Base-by-base conservation (phyloP, 1,140 invertebrate species). In the Sweltsa coloradensis region DNA sequence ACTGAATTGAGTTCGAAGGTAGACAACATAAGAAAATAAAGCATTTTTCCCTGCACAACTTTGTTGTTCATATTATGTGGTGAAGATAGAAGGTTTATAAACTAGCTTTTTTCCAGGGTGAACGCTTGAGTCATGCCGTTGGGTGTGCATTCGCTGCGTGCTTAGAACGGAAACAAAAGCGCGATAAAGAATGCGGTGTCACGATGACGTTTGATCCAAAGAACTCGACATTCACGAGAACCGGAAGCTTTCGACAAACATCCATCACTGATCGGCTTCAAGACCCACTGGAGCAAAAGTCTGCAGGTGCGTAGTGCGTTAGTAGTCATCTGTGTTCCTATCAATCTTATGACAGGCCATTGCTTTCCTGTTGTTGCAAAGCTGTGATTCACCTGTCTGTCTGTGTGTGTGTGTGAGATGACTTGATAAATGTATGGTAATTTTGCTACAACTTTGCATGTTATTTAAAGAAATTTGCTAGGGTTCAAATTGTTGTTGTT, bases 91-190 rank as follows among this genome's bases (percentile, higher is more conserved):
- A n/a, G n/a, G n/a, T n/a, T n/a, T n/a, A n/a, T n/a, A n/a, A n/a
- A n/a, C n/a, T n/a, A n/a, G n/a, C n/a, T 11, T 34, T 45, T 46
- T 62, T 59, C 6, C 54, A 87, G 83, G 96, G 96, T 39, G 96
- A 99, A 70, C 76, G 96, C 45, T 69, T 99, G 45, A 97, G 92
- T 59, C 96, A 99, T 69, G 96, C 96, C 1, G 97, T 99, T 25
- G 97, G 97, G 11, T 99, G 96, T 74, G 95, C 97, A 39, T 99
- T 99, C 72, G 89, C 93, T 42, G 89, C 95, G 11, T 99, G 97
- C 62, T 67, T 99, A 49, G 96, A 99, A 65, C 77, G 90, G 54
- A 99, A 99, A 68, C 93, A 98, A 65, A 87, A 92, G 54, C 73
- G 97, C 50, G 97, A 99, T 60, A 96, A 95, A 62, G 93, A 99